Evolutionary conservation across 64 coral and sea anemone genomes (phyloP).

Genomic region (Stylophora pistillata): DNA sequence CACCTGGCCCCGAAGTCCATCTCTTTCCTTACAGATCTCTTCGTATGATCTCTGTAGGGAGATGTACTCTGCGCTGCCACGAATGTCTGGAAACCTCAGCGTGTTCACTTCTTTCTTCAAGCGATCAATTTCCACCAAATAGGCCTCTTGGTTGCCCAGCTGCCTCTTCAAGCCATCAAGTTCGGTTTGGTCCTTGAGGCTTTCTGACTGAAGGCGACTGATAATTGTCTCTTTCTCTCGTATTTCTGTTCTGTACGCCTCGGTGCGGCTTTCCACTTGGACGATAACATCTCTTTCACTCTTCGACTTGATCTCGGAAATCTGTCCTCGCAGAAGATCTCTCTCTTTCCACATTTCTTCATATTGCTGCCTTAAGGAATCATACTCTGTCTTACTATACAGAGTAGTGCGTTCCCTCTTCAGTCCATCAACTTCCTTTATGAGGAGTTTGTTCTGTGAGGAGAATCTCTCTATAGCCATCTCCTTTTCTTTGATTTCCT

Average conservation of each 20-base stretch:
- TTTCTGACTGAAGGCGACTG: conserved; percentile 1
- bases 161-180: not conserved
- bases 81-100: conserved; percentile 34
- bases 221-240: conserved; percentile 46
- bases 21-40: conserved; percentile 35
- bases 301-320: conserved; percentile 35
- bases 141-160: conserved; percentile 4
- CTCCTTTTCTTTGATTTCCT: conserved; percentile 62
- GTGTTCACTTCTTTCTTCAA: conserved; percentile 12
- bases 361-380: conserved; percentile 9
- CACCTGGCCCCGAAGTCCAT: not conserved
- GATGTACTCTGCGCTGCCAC: conserved; percentile 28
- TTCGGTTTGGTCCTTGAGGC: not conserved
- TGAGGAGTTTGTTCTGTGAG: conserved; percentile 27
- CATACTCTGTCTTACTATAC: not conserved
- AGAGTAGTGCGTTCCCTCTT: not conserved
- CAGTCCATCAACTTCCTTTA: not conserved
- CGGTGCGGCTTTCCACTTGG: conserved; percentile 58
- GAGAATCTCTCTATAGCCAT: conserved; percentile 31
- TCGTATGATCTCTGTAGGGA: conserved; percentile 46
- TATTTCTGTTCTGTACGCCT: conserved; percentile 54
- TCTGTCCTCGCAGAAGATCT: conserved; percentile 27
- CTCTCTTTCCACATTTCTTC: conserved; percentile 38
- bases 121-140: not conserved
- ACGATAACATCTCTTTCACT: conserved; percentile 30